These are phyloP conservation scores for Pyrgilauda ruficollis DNA, from an alignment of 2,113 vertebrate species.

Conservation along the genomic window DNA sequence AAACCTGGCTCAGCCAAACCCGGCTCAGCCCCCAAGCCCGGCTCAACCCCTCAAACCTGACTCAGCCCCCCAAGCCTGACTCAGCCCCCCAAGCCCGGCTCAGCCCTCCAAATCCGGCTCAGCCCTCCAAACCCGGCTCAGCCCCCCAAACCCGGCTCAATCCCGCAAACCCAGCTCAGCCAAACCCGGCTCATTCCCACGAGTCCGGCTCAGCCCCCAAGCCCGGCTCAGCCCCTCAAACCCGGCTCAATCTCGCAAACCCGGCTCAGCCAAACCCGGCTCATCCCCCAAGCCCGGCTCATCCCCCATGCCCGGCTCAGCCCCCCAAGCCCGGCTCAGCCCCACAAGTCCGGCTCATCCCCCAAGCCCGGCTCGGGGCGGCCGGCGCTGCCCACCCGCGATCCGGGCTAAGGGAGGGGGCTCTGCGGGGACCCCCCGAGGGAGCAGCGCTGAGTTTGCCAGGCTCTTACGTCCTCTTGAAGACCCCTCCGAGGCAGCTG, in stretches of 20 bases:
- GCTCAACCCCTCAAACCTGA: no score
- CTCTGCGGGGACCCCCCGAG: neutral
- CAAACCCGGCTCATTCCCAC: neutral
- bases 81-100: neutral
- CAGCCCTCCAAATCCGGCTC: no score
- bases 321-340: neutral
- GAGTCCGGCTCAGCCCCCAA: no score
- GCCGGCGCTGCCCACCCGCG: neutral
- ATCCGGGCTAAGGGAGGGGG: neutral
- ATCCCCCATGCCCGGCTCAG: no score
- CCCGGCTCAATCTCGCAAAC: neutral
- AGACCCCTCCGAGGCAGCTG: slow-evolving; percentile 85
- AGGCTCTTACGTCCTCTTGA: slow-evolving; percentile 87
- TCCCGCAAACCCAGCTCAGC: neutral
- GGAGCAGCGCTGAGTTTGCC: neutral
- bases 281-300: no score
- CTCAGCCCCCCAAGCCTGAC: neutral
- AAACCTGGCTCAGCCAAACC: no score
- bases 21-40: no score
- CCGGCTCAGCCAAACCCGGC: no score
- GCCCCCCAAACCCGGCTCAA: neutral
- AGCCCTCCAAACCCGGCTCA: no score
- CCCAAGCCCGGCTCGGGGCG: neutral
- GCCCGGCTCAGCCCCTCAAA: no score
- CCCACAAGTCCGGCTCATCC: no score